A percentile compares a stretch with the other conserved stretches of the same genome.
These are phyloP conservation scores for Morpho deidamia DNA, from an alignment of 2,888 invertebrate genomes.

Conservation along the genomic window DNA sequence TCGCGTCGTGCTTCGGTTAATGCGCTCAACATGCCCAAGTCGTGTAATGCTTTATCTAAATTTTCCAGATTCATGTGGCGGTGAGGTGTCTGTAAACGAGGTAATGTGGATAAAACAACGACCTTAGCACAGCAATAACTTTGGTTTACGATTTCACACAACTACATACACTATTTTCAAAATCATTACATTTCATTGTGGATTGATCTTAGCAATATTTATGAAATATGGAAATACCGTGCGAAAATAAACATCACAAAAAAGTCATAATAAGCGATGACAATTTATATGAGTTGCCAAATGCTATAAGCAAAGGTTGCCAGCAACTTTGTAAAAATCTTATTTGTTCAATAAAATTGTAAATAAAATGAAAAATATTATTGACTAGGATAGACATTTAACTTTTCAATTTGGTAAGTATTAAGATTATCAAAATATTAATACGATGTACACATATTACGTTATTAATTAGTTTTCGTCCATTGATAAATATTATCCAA, in stretches of 20 bases:
- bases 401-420: too few species aligned
- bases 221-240: constrained; percentile 50
- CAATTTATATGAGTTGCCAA: constrained; percentile 17
- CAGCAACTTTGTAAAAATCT: neutral
- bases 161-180: constrained; percentile 52
- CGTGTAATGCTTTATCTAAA: constrained; percentile 79
- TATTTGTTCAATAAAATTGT: neutral
- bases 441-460: too few species aligned
- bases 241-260: constrained; percentile 75
- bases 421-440: too few species aligned
- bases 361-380: too few species aligned
- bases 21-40: constrained; percentile 80
- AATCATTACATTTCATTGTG: constrained; percentile 67
- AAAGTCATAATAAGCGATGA: constrained; percentile 59
- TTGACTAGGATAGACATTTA: too few species aligned
- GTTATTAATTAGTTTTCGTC: too few species aligned
- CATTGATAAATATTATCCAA: too few species aligned
- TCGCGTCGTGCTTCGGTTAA: constrained; percentile 78
- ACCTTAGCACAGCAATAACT: neutral
- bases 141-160: constrained; percentile 13
- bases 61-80: constrained; percentile 71
- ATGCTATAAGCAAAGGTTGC: neutral
- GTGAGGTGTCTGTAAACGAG: constrained; percentile 64
- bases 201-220: constrained; percentile 38
- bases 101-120: constrained; percentile 28